Conservation (phyloP, 2,113 vertebrate species). For the Phocoena sinus region DNA sequence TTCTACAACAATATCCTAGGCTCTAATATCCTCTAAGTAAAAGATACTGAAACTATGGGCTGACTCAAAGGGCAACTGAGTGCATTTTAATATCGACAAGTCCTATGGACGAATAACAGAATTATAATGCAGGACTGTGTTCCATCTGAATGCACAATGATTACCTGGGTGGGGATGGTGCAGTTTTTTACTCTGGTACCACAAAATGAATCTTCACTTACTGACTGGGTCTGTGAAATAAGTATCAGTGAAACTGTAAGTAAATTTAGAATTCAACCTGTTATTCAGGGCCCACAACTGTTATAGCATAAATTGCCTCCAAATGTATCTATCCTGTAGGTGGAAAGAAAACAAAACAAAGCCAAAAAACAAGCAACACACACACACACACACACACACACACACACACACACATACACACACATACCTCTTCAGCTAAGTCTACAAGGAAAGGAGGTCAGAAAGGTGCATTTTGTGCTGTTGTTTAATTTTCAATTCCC, state of each 20-base stretch:
- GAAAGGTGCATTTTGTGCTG: neutral
- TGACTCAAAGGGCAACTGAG: slow-evolving; percentile 48
- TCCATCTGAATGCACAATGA: slow-evolving; percentile 43
- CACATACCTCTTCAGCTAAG: neutral
- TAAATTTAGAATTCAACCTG: slow-evolving; percentile 3
- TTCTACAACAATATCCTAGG: slow-evolving; percentile 52
- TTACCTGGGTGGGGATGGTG: neutral
- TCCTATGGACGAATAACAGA: slow-evolving; percentile 16
- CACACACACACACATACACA: neutral
- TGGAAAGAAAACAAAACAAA: neutral
- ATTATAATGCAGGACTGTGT: neutral
- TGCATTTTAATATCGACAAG: slow-evolving; percentile 57
- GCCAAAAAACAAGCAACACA: neutral
- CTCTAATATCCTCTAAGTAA: slow-evolving; percentile 60
- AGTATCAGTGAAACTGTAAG: neutral
- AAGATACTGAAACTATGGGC: slow-evolving; percentile 32
- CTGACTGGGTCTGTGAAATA: neutral
- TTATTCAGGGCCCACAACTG: neutral
- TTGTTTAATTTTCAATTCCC: slow-evolving; percentile 1
- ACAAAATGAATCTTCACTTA: slow-evolving; percentile 39
- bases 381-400: neutral
- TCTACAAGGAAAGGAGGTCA: neutral
- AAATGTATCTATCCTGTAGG: neutral
- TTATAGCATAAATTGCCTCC: neutral
- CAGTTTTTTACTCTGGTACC: slow-evolving; percentile 7